Evolutionary conservation across 2,797 vertebrate genomes (phyloP).

Genomic region (Anabacerthia variegaticeps): DNA sequence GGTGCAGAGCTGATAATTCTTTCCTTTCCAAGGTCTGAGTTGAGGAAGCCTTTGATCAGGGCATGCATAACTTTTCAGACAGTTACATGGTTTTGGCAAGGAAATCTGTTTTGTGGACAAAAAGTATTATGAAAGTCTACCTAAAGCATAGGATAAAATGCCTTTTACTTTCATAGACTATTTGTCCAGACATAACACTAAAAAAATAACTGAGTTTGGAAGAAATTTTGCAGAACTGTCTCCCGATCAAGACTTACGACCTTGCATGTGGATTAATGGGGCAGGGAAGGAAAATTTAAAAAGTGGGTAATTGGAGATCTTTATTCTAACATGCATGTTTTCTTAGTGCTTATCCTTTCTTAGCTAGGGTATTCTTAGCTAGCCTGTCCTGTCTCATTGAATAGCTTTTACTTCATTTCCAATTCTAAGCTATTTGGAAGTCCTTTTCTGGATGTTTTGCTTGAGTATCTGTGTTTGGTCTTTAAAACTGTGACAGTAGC

Average conservation of each 20-base stretch:
- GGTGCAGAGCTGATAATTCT: not conserved
- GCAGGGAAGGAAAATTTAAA: not conserved
- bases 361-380: not conserved
- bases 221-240: not conserved
- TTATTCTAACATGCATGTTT: constrained; percentile 9
- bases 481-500: not conserved
- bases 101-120: not conserved
- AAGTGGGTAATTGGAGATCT: not conserved
- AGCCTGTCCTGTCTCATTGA: not conserved
- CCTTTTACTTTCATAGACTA: not conserved
- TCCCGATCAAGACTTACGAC: not conserved
- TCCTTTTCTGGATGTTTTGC: not conserved
- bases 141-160: not conserved
- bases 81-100: not conserved
- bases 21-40: not conserved
- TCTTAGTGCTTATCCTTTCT: not conserved
- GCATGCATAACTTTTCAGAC: not conserved
- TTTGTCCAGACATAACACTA: not conserved
- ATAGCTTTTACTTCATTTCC: not conserved
- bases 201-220: not conserved
- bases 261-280: not conserved
- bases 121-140: not conserved
- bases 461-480: not conserved
- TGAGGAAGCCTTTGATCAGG: not conserved
- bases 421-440: not conserved